Evolutionary conservation across 2,797 vertebrate genomes (phyloP).

Genomic region (Iguana delicatissima): DNA sequence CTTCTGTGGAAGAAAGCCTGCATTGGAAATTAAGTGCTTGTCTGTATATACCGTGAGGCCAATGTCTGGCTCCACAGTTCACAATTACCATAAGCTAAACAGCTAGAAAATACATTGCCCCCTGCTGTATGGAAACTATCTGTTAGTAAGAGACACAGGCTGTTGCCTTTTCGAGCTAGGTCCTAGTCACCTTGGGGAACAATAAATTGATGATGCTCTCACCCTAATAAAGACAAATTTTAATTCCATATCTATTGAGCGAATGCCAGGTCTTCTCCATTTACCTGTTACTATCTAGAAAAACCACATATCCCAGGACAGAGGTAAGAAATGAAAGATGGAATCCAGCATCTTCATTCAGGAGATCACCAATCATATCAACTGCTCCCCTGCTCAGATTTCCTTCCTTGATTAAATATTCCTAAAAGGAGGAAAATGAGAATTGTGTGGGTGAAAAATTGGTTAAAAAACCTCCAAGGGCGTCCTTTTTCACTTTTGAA

Average conservation of each 20-base stretch:
- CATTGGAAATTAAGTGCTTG: too few species aligned
- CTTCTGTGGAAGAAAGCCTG: too few species aligned
- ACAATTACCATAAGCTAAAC: too few species aligned
- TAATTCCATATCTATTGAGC: neutral
- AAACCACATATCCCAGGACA: neutral
- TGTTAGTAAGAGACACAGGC: too few species aligned
- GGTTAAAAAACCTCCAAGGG: neutral
- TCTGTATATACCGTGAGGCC: too few species aligned
- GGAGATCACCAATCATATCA: conserved; percentile 85
- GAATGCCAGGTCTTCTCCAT: neutral
- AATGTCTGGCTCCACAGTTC: too few species aligned
- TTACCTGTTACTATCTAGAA: conserved; percentile 7
- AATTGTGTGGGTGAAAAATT: neutral
- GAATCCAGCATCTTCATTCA: conserved; percentile 72
- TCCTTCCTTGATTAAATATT: conserved; percentile 79
- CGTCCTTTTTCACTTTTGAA: neutral
- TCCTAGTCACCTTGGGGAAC: neutral
- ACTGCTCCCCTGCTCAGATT: conserved; percentile 83
- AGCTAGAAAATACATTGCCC: too few species aligned
- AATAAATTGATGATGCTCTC: neutral
- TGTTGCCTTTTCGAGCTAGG: neutral
- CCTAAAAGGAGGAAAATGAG: neutral
- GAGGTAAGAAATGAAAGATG: conserved; percentile 18
- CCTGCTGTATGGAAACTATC: too few species aligned
- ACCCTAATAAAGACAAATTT: neutral